phyloP scores from a whole-genome alignment of 2,113 vertebrate genomes.

The Phalacrocorax brasilianus region DNA sequence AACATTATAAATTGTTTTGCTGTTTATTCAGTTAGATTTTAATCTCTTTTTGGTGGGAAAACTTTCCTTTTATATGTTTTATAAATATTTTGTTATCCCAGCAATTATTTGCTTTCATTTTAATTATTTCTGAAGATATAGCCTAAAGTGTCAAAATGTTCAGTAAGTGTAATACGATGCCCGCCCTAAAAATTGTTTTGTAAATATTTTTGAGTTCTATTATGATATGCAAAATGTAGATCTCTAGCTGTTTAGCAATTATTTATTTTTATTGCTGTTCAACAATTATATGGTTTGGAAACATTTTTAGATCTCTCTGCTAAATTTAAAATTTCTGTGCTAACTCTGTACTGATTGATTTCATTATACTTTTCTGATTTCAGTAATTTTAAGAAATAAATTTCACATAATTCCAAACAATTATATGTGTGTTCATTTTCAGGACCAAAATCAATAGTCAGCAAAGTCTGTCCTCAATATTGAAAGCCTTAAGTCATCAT shows the following conservation, averaged over 20 bases:
- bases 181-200: neutral
- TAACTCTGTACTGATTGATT: neutral
- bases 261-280: neutral
- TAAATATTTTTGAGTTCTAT: neutral
- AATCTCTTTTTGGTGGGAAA: neutral
- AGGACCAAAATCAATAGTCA: neutral
- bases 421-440: neutral
- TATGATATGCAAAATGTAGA: neutral
- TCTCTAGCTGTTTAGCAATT: neutral
- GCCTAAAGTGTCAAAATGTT: neutral
- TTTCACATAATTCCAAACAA: neutral
- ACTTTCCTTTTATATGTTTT: neutral
- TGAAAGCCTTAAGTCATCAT: neutral
- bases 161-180: neutral
- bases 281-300: neutral
- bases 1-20: neutral
- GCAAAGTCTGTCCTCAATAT: neutral
- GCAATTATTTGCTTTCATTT: neutral
- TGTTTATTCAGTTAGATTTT: neutral
- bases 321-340: neutral
- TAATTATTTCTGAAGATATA: neutral
- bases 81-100: neutral
- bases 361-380: neutral
- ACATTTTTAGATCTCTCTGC: neutral
- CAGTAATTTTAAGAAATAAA: neutral